Evolutionary conservation across 2,113 vertebrate genomes (phyloP), one percentile per base, ranked within the genome.

Genomic region (Struthidea cinerea): DNA sequence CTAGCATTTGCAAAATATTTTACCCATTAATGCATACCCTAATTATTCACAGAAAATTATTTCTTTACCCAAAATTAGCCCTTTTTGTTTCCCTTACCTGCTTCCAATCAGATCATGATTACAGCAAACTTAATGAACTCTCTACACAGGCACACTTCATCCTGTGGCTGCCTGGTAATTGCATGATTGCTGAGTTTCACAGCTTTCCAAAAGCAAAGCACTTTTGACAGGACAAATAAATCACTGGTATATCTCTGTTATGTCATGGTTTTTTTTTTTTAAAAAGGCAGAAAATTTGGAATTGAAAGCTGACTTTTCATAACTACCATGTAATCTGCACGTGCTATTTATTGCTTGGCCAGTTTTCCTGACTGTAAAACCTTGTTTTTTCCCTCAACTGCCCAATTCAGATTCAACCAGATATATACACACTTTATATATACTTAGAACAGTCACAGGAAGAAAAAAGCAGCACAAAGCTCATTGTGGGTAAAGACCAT

Each of bases 21-120:
- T 84, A 73, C 35, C 27, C 55, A 41, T 95, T 86, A 89, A 90
- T 93, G 68, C 22, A 63, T 47, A 64, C 56, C 68, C 44, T 95
- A 96, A 92, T 91, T 93, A 96, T 81, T 95, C 87, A 90, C 52
- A 68, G 71, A 79, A 93, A 94, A 70, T 76, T 35, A 89, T 80
- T 77, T 81, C 63, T 93, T 94, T 90, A 60, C 28, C 39, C 60
- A 17, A 91, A 94, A 92, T 95, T 84, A 96, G 82, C 23, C 37
- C 22, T 55, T 88, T 93, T 78, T 93, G 63, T 96, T 96, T 92
- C 60, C 44, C 59, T 90, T 71, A 92, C 76, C 71, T 2, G 2
- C 64, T 91, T 94, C 76, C 69, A 94, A 95, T 90, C 79, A 89
- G 90, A 93, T 69, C 41, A 22, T 68, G 85, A 97, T 90, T 94